Percentiles rank a stretch among this genome's conserved stretches.
phyloP scores from a whole-genome alignment of 2,888 invertebrate species.

The Meiosimyza decipiens region DNA sequence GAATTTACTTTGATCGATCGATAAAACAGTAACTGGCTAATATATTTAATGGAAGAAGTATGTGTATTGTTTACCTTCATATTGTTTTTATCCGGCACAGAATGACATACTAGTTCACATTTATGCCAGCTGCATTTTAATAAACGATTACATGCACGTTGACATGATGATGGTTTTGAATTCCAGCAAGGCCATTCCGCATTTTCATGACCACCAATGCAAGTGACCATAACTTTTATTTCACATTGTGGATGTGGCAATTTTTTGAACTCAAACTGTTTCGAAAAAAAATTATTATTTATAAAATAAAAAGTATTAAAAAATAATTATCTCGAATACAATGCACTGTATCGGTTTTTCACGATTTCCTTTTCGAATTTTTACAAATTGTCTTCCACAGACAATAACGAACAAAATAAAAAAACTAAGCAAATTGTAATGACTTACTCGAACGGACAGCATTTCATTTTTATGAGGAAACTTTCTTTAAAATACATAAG shows the following conservation, averaged over 20 bases:
- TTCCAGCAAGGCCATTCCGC: conserved; percentile 76
- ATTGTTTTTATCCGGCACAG: conserved; percentile 69
- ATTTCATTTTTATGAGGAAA: too few relatives aligned
- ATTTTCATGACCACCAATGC: conserved; percentile 79
- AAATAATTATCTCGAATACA: too few relatives aligned
- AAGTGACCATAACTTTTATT: conserved; percentile 76
- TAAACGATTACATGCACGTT: conserved; percentile 77
- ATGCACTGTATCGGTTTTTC: too few relatives aligned
- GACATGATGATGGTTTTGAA: conserved; percentile 81
- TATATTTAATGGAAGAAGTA: not conserved
- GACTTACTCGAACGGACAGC: too few relatives aligned
- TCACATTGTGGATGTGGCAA: conserved; percentile 80
- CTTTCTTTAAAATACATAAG: too few relatives aligned
- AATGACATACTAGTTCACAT: conserved; percentile 80
- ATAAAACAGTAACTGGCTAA: not conserved
- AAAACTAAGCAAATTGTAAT: too few relatives aligned
- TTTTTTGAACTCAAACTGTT: conserved; percentile 67
- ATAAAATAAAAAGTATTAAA: too few relatives aligned
- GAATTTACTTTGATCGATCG: not conserved
- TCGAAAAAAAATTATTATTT: too few relatives aligned
- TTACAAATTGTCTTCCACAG: too few relatives aligned
- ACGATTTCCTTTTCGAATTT: too few relatives aligned
- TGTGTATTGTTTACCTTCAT: conserved; percentile 62
- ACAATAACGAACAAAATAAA: too few relatives aligned
- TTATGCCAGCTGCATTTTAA: conserved; percentile 83